phyloP scores from a whole-genome alignment of 2,888 invertebrate species.

The Drosophila rellima region DNA sequence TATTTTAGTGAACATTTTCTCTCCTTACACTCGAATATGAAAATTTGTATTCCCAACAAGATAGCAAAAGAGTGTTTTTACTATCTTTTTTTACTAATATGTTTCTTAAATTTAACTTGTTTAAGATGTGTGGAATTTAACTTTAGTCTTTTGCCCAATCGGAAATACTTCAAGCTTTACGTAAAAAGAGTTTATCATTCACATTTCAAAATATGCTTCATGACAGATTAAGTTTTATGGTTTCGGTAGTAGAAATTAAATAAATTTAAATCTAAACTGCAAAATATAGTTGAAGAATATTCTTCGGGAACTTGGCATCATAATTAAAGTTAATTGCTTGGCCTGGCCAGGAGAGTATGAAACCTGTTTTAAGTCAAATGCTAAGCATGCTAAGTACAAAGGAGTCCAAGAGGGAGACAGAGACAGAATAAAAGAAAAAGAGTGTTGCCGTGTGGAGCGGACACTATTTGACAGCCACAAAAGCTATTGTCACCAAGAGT shows the following conservation, averaged over 20 bases:
- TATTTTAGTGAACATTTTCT: no score
- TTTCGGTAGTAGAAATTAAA: neutral
- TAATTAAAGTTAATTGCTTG: conserved; percentile 33
- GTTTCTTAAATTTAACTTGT: neutral
- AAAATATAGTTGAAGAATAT: neutral
- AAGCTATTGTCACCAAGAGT: conserved; percentile 50
- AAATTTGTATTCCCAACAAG: no score
- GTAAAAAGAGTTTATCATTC: neutral
- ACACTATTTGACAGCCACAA: conserved; percentile 58
- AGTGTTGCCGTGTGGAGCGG: conserved; percentile 25
- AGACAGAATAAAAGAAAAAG: neutral
- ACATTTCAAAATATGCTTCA: neutral
- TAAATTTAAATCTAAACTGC: neutral
- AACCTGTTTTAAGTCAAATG: conserved; percentile 38
- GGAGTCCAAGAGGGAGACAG: conserved; percentile 12
- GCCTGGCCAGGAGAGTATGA: conserved; percentile 28
- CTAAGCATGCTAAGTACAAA: conserved; percentile 61
- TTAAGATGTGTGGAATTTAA: neutral
- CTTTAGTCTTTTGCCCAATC: no score
- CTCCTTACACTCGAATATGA: no score
- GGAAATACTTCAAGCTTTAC: neutral
- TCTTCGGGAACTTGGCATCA: neutral
- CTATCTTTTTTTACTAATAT: no score
- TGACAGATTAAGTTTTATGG: neutral
- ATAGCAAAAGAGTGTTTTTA: no score